Evolutionary conservation across 2,797 vertebrate genomes (phyloP).

Genomic region (Natrix natrix): DNA sequence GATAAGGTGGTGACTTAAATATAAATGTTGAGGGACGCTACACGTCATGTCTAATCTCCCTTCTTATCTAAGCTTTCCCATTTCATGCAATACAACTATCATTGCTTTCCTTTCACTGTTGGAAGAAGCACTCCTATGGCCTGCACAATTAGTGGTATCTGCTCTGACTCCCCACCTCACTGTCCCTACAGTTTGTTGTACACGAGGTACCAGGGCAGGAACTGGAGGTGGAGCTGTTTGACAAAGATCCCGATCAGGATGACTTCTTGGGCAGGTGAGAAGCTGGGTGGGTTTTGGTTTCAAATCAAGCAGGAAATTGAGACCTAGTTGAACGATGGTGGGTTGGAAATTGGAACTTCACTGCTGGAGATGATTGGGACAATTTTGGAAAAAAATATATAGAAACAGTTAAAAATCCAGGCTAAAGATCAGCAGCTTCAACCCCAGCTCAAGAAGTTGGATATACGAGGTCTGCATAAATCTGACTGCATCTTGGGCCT

Average conservation of each 20-base stretch:
- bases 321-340: not conserved
- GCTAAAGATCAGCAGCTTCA: not conserved
- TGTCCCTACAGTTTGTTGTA: constrained; percentile 83
- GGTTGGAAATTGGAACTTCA: not conserved
- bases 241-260: constrained; percentile 96
- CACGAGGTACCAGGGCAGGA: constrained; percentile 95
- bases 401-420: not conserved
- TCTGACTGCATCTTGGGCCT: not conserved
- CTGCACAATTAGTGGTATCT: constrained; percentile 6
- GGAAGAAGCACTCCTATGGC: constrained; percentile 11
- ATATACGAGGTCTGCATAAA: not conserved
- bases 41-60: not conserved
- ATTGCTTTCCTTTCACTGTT: constrained; percentile 17
- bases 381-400: not conserved
- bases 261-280: constrained; percentile 92
- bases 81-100: constrained; percentile 9
- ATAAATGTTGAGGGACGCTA: not conserved
- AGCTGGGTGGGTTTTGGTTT: not conserved
- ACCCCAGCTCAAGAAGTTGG: not conserved
- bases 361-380: not conserved
- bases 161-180: constrained; percentile 25
- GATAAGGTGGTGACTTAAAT: not conserved
- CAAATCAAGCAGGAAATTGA: not conserved
- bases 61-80: constrained; percentile 7
- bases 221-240: constrained; percentile 92